phyloP scores from a whole-genome alignment of 2,113 vertebrate genomes.

The Petrocephalus microphthalmus region DNA sequence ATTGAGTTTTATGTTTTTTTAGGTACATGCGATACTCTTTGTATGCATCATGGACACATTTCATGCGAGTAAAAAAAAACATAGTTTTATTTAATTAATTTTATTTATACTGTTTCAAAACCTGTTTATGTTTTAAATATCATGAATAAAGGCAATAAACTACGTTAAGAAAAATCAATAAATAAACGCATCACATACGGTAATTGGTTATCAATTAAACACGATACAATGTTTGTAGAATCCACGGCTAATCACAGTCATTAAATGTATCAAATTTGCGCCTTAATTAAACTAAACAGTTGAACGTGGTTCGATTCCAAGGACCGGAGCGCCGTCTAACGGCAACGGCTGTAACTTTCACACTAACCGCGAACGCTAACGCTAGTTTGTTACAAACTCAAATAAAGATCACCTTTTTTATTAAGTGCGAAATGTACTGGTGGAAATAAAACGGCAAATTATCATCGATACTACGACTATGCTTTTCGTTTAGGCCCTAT shows the following conservation, averaged over 20 bases:
- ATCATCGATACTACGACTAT: neutral
- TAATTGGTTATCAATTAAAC: slow-evolving; percentile 73
- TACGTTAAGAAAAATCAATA: slow-evolving; percentile 28
- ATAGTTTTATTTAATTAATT: neutral
- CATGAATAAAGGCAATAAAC: slow-evolving; percentile 31
- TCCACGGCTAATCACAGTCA: slow-evolving; percentile 91
- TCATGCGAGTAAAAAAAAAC: neutral
- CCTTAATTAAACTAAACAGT: slow-evolving; percentile 84
- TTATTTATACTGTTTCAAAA: slow-evolving; percentile 22
- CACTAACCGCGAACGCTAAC: neutral
- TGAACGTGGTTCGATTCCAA: slow-evolving; percentile 43
- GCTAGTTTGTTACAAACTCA: neutral
- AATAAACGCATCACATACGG: slow-evolving; percentile 61
- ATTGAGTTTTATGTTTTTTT: neutral
- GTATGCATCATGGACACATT: neutral
- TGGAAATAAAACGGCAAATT: neutral
- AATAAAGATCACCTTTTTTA: neutral
- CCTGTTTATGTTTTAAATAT: slow-evolving; percentile 59
- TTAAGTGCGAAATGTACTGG: neutral
- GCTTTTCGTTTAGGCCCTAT: neutral
- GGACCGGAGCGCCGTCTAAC: slow-evolving; percentile 66
- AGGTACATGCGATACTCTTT: neutral
- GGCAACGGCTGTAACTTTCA: slow-evolving; percentile 36
- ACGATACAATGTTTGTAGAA: slow-evolving; percentile 89
- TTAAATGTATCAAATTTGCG: slow-evolving; percentile 95